phyloP scores from a whole-genome alignment of 2,888 invertebrate species.

The Aethes cnicana region DNA sequence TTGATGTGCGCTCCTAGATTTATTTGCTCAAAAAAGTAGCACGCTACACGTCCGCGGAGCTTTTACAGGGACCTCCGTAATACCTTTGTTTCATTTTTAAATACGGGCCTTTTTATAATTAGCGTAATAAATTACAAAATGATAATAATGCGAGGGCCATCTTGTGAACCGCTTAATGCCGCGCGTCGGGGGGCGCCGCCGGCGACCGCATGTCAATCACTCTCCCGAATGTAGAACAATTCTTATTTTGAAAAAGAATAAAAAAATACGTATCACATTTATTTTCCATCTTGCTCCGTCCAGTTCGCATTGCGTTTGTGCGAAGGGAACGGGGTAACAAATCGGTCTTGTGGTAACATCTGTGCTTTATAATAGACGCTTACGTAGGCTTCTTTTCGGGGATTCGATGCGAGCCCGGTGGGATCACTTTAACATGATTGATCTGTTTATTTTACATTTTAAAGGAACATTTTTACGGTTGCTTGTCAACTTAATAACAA shows the following conservation, averaged over 20 bases:
- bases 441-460: slow-evolving; percentile 83
- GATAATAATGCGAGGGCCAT: slow-evolving; percentile 78
- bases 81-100: slow-evolving; percentile 80
- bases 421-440: slow-evolving; percentile 82
- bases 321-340: slow-evolving; percentile 59
- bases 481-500: slow-evolving; percentile 83
- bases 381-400: slow-evolving; percentile 81
- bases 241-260: slow-evolving; percentile 77
- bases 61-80: slow-evolving; percentile 68
- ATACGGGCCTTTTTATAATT: slow-evolving; percentile 78
- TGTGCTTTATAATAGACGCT: slow-evolving; percentile 81
- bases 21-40: slow-evolving; percentile 73
- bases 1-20: slow-evolving; percentile 79
- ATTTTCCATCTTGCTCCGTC: slow-evolving; percentile 61
- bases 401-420: slow-evolving; percentile 74
- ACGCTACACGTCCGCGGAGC: slow-evolving; percentile 72
- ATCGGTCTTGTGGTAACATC: slow-evolving; percentile 78
- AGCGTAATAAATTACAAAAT: slow-evolving; percentile 82
- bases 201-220: slow-evolving; percentile 81
- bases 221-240: slow-evolving; percentile 79
- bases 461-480: slow-evolving; percentile 82
- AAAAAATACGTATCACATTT: slow-evolving; percentile 73
- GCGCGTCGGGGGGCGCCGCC: slow-evolving; percentile 68
- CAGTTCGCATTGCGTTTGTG: slow-evolving; percentile 42
- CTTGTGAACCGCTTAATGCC: slow-evolving; percentile 75